Percentiles rank a stretch among this genome's conserved stretches.
Conservation (phyloP, 1,140 invertebrate genomes). For the Venustaconcha ellipsiformis region DNA sequence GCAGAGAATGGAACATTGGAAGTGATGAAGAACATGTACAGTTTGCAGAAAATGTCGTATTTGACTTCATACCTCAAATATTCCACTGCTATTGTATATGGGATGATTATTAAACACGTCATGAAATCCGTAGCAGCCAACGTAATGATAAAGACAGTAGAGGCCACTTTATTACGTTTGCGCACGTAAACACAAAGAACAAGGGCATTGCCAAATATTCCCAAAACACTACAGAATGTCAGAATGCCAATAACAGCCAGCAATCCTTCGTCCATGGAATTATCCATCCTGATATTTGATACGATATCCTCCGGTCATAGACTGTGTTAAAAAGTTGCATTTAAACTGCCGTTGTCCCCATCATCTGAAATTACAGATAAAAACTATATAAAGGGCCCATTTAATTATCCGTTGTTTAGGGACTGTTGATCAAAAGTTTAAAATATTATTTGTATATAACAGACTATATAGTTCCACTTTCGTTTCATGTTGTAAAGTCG, state of each 20-base stretch:
- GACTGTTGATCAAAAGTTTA: too few species aligned
- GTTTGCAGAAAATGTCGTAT: constrained; percentile 60
- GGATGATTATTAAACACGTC: constrained; percentile 60
- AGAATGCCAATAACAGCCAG: constrained; percentile 51
- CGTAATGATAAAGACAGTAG: constrained; percentile 65
- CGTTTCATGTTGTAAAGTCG: too few species aligned
- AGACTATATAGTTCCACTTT: too few species aligned
- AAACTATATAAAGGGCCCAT: too few species aligned
- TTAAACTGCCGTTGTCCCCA: too few species aligned
- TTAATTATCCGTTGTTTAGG: too few species aligned
- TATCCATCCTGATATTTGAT: too few species aligned
- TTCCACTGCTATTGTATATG: constrained; percentile 61
- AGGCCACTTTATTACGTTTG: constrained; percentile 62
- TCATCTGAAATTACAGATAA: too few species aligned
- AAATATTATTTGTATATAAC: too few species aligned
- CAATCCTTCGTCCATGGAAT: too few species aligned
- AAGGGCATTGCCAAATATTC: constrained; percentile 56
- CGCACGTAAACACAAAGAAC: constrained; percentile 65
- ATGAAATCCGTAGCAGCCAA: constrained; percentile 62
- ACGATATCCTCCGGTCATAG: too few species aligned
- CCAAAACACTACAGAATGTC: constrained; percentile 47
- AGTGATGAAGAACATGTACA: constrained; percentile 66
- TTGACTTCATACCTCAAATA: constrained; percentile 46
- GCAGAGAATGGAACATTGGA: constrained; percentile 65
- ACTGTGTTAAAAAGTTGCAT: too few species aligned